Conservation (phyloP, 2,888 invertebrate genomes). For the Meloe dianella region DNA sequence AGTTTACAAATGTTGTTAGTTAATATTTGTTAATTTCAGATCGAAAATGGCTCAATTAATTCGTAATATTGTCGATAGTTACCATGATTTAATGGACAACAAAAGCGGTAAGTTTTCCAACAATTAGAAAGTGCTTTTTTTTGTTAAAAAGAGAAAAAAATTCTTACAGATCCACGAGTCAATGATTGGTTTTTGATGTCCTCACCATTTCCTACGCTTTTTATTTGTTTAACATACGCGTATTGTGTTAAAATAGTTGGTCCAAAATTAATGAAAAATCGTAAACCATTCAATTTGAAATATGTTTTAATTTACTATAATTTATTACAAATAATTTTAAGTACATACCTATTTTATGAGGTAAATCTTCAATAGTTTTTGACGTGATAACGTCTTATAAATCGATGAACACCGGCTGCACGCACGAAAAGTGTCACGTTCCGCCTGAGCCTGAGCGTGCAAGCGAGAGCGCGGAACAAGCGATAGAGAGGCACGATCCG, state of each 20-base stretch:
- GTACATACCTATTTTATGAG: slow-evolving; percentile 91
- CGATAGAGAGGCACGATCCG: too few relatives aligned
- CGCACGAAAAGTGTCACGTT: too few relatives aligned
- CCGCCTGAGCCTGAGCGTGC: too few relatives aligned
- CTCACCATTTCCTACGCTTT: slow-evolving; percentile 84
- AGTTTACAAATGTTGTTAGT: too few relatives aligned
- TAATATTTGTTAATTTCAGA: neutral
- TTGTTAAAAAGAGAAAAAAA: too few relatives aligned
- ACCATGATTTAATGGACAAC: slow-evolving; percentile 82
- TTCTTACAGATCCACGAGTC: slow-evolving; percentile 87
- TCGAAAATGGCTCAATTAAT: slow-evolving; percentile 66
- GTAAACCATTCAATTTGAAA: slow-evolving; percentile 85
- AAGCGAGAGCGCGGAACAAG: too few relatives aligned
- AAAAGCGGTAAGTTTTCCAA: slow-evolving; percentile 64
- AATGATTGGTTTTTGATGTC: slow-evolving; percentile 90
- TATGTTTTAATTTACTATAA: slow-evolving; percentile 84
- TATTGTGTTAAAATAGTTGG: slow-evolving; percentile 82
- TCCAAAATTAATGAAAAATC: slow-evolving; percentile 86
- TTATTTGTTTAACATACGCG: slow-evolving; percentile 83
- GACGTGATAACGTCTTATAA: too few relatives aligned
- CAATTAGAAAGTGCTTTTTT: too few relatives aligned
- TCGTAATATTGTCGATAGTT: slow-evolving; percentile 66
- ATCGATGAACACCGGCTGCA: too few relatives aligned
- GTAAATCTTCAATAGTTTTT: too few relatives aligned
- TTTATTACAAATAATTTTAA: slow-evolving; percentile 86